Evolutionary conservation across 2,113 vertebrate genomes (phyloP), one percentile per base, ranked within the genome.

Genomic region (Labrus mixtus): DNA sequence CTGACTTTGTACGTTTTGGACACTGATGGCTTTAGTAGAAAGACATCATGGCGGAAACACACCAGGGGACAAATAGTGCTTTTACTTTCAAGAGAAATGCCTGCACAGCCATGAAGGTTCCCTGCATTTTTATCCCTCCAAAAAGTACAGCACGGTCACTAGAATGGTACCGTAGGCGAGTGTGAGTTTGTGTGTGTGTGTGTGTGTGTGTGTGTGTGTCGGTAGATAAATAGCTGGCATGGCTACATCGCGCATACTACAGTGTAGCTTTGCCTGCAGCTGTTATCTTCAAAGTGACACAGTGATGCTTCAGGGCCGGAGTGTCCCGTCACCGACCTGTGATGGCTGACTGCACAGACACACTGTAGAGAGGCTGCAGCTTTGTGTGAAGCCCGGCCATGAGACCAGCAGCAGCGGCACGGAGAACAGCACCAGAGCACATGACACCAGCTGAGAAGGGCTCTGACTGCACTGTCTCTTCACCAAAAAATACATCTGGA

Each of bases 211-310:
- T 48, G 46, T 22, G 9, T 19, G 48, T 73, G 56, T 13, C 19
- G 4, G 63, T 16, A 65, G 83, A 89, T 88, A 81, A 88, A 90
- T 77, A 78, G 66, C 82, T 88, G 88, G 79, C 83, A 83, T 54
- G 62, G 76, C 68, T 75, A 79, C 74, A 88, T 62, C 72, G 41
- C 19, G 76, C 74, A 80, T 85, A 70, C 45, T 63, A 57, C 64
- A 23, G 78, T 62, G 54, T 20, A 19, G 69, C 81, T 75, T 79
- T 68, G 84, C 86, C 84, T 89, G 86, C 67, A 79, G 81, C 73
- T 66, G 81, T 89, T 90, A 91, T 92, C 91, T 93, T 89, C 88
- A 92, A 90, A 90, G 87, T 76, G 79, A 80, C 86, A 90, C 81
- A 75, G 83, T 19, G 85, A 83, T 76, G 86, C 81, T 87, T 22